These are phyloP conservation scores for Botia almorhae DNA, from an alignment of 2,797 vertebrate genomes.

Conservation along the genomic window DNA sequence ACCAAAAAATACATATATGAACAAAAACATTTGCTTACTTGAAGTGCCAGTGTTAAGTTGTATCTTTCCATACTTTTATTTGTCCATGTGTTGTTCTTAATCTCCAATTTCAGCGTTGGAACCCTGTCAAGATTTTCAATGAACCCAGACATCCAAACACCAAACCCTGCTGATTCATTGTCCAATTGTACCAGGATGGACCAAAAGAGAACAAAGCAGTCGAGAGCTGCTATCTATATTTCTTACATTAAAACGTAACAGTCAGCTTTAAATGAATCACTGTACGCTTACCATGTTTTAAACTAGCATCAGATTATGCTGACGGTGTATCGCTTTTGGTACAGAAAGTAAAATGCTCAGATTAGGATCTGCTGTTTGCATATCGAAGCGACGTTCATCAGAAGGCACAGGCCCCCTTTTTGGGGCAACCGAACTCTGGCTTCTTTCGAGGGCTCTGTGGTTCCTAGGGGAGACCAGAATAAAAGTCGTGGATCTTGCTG, in stretches of 20 bases:
- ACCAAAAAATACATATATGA: no score
- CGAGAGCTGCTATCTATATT: conserved; percentile 54
- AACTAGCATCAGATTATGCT: conserved; percentile 64
- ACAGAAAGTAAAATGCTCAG: conserved; percentile 31
- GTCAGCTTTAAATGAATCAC: conserved; percentile 70
- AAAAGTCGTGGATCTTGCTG: conserved; percentile 83
- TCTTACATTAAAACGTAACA: conserved; percentile 76
- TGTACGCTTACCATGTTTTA: conserved; percentile 70
- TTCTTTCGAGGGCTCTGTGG: conserved; percentile 79
- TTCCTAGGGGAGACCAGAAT: conserved; percentile 84
- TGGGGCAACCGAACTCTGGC: conserved; percentile 74
- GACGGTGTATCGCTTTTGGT: not conserved
- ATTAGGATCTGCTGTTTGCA: conserved; percentile 31
- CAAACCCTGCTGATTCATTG: conserved; percentile 81
- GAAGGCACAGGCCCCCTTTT: conserved; percentile 66
- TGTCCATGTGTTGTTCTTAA: conserved; percentile 81
- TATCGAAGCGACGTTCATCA: conserved; percentile 72
- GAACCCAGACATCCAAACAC: conserved; percentile 83
- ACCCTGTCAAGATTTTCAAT: conserved; percentile 84
- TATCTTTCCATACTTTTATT: conserved; percentile 84
- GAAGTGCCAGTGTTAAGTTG: conserved; percentile 80
- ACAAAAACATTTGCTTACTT: conserved; percentile 81
- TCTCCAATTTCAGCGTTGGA: conserved; percentile 81
- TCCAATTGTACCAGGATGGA: conserved; percentile 78
- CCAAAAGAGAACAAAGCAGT: conserved; percentile 68